A percentile compares a stretch with the other conserved stretches of the same genome.
Conservation (phyloP, 2,113 vertebrate genomes). For the Nycticorax nycticorax region DNA sequence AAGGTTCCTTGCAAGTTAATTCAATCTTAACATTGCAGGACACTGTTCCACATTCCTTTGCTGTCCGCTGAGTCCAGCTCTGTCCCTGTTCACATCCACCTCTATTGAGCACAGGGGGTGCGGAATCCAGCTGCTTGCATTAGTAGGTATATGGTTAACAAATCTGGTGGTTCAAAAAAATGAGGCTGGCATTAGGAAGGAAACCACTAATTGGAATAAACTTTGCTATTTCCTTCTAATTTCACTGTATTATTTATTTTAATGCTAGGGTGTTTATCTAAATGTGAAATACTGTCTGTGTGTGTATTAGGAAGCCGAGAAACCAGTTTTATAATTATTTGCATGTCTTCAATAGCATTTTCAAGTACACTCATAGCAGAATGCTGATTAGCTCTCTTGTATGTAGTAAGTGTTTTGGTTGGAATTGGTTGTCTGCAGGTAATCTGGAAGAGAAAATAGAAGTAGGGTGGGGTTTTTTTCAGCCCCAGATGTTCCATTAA, state of each 20-base stretch:
- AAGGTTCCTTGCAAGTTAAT: neutral
- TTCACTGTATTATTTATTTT: neutral
- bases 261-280: neutral
- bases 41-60: neutral
- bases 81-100: neutral
- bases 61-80: neutral
- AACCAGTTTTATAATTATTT: neutral
- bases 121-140: neutral
- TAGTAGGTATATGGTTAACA: neutral
- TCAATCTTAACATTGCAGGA: neutral
- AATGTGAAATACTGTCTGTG: neutral
- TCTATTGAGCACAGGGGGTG: neutral
- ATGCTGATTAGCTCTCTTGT: neutral
- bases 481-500: neutral
- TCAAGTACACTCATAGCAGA: neutral
- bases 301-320: neutral
- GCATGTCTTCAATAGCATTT: neutral
- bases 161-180: neutral
- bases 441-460: neutral
- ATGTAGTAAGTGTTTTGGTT: neutral
- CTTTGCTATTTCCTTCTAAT: neutral
- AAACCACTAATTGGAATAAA: neutral
- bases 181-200: neutral
- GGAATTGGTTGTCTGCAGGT: neutral
- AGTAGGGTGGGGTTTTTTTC: neutral